Conservation (phyloP, 1,140 invertebrate genomes). For the Aleiodes sp. region DNA sequence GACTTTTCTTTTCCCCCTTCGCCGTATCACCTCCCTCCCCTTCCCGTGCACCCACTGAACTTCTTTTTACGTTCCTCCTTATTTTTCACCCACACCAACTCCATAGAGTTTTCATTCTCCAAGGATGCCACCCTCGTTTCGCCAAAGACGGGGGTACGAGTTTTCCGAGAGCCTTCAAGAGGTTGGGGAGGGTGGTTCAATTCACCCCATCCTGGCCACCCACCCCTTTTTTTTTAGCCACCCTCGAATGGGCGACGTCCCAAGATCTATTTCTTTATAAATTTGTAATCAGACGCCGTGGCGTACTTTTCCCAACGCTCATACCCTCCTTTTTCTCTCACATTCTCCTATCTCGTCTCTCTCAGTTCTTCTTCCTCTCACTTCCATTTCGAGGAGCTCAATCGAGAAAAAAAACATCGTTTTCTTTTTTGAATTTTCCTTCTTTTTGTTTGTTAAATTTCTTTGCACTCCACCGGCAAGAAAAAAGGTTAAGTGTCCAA, state of each 20-base stretch:
- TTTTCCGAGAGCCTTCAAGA: constrained; percentile 4
- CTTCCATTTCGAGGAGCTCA: not conserved
- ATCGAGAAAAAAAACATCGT: not conserved
- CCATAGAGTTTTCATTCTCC: constrained; percentile 13
- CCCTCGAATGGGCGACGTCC: constrained; percentile 19
- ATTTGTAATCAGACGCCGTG: constrained; percentile 47
- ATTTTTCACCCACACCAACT: constrained; percentile 32
- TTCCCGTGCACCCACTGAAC: constrained; percentile 41
- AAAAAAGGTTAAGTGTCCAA: too few relatives aligned
- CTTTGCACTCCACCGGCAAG: too few relatives aligned
- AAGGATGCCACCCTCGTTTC: constrained; percentile 6
- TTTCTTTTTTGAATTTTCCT: too few relatives aligned
- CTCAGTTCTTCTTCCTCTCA: not conserved
- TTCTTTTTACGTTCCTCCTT: constrained; percentile 35
- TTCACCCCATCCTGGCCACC: constrained; percentile 22
- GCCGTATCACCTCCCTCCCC: constrained; percentile 22
- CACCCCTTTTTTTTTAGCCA: not conserved
- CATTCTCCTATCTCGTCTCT: not conserved
- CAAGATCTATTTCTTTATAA: constrained; percentile 53
- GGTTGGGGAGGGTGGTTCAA: constrained; percentile 26
- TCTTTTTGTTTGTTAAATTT: too few relatives aligned
- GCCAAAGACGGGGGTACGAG: not conserved
- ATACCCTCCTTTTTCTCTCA: not conserved
- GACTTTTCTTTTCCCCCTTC: not conserved
- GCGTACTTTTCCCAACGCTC: constrained; percentile 28